Evolutionary conservation across 1,140 invertebrate genomes (phyloP), one percentile per base, ranked within the genome.

Genomic region (Campoletis sonorensis): DNA sequence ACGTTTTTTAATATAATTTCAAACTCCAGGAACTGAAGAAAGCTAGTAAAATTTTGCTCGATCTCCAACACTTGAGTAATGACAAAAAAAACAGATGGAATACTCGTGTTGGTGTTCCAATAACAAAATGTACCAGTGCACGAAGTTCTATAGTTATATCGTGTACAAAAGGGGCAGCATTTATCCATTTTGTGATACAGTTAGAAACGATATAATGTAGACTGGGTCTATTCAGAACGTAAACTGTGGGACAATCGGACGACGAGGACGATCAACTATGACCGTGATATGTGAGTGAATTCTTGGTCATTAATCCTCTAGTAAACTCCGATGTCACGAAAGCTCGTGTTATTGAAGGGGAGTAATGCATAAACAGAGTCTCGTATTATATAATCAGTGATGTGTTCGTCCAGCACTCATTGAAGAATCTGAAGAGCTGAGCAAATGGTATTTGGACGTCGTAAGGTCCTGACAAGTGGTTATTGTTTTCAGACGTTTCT

Each of bases 161-260:
- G 23, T 67, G 61, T 67, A 67, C 23, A 67, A 67, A 67, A 45
- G 40, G 13, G 61, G 61, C 23, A 27, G n/a, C 61, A 67, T 67
- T 67, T 23, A 67, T 67, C 61, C 61, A 26, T 27, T 67, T 23
- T 67, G 61, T 67, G 21, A 27, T 67, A 67, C 23, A 58, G 54
- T 58, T 58, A 58, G 13, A 67, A 67, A 67, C 23, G 40, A 45
- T 26, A 67, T 67, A 67, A 67, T 67, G 61, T 26, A 26, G 13
- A 26, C 61, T 27, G n/a, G 61, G 13, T 67, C 61, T 67, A 67
- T 67, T 67, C 61, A 67, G 23, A 26, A 67, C 61, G 61, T 67
- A 67, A 67, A 67, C 21, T 67, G 61, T 67, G 3, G n/a, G 40
- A 67, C 23, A 67, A 67, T 67, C 61, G 61, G 61, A 67, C 54